A percentile compares a stretch with the other conserved stretches of the same genome.
Conservation (phyloP, 2,113 vertebrate genomes). For the Gyps fulvus region DNA sequence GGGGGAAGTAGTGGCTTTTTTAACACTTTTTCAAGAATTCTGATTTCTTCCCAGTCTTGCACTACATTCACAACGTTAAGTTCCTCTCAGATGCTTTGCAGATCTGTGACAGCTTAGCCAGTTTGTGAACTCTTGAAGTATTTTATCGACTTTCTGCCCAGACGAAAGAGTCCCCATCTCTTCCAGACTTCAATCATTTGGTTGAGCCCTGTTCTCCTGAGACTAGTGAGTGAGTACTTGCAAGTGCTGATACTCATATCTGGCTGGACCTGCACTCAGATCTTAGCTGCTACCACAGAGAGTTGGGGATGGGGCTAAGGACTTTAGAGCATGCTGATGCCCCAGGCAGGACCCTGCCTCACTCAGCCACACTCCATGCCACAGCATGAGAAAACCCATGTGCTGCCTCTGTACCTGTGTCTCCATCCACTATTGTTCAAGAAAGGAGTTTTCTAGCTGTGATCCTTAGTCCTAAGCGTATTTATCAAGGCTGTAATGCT, state of each 20-base stretch:
- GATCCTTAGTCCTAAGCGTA: not conserved
- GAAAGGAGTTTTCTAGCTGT: not conserved
- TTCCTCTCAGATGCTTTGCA: not conserved
- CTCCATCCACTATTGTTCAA: not conserved
- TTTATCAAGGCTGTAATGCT: not conserved
- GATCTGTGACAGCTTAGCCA: not conserved
- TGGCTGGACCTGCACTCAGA: not conserved
- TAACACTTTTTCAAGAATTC: not conserved
- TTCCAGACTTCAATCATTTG: not conserved
- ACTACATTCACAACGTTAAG: not conserved
- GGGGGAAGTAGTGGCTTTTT: not conserved
- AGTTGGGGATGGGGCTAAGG: not conserved
- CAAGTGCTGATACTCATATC: not conserved
- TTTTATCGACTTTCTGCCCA: not conserved
- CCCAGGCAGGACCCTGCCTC: not conserved
- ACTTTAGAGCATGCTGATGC: not conserved
- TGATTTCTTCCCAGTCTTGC: not conserved
- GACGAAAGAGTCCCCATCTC: fast-evolving
- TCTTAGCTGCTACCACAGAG: not conserved
- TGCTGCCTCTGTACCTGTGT: not conserved
- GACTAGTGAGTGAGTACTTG: not conserved
- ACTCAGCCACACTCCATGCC: not conserved
- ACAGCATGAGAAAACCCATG: not conserved
- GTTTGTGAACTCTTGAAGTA: not conserved
- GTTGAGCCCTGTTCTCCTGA: not conserved